A percentile compares a stretch with the other conserved stretches of the same genome.
phyloP scores from a whole-genome alignment of 1,140 invertebrate genomes.

The Melitaea cinxia region DNA sequence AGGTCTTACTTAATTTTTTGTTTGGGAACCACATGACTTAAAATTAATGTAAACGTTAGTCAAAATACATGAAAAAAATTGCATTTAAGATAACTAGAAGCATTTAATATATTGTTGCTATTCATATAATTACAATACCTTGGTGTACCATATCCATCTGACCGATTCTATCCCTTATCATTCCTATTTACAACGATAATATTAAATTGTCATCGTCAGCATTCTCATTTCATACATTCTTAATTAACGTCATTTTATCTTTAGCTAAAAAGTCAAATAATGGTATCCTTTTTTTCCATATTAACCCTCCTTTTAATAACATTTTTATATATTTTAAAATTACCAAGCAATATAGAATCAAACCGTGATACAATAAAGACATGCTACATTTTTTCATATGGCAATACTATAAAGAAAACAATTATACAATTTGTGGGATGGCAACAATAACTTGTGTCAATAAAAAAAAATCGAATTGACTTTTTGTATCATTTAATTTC shows the following conservation, averaged over 20 bases:
- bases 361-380: too few relatives aligned
- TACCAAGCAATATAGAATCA: too few relatives aligned
- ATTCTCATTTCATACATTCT: conserved; percentile 43
- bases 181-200: conserved; percentile 61
- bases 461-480: too few relatives aligned
- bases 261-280: too few relatives aligned
- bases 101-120: conserved; percentile 28
- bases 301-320: too few relatives aligned
- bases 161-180: conserved; percentile 7
- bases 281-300: too few relatives aligned
- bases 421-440: too few relatives aligned
- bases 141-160: conserved; percentile 25
- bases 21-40: conserved; percentile 17
- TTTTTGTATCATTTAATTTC: too few relatives aligned
- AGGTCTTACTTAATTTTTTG: background rate
- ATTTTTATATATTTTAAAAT: too few relatives aligned
- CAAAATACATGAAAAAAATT: conserved; percentile 28
- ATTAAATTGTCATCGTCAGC: conserved; percentile 32
- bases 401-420: too few relatives aligned
- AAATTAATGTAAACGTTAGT: conserved; percentile 28
- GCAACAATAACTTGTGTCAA: too few relatives aligned
- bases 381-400: too few relatives aligned
- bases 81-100: conserved; percentile 30
- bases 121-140: conserved; percentile 36
- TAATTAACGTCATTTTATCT: conserved; percentile 24